Conservation (phyloP, 2,113 vertebrate species). For the Macquaria australasica region DNA sequence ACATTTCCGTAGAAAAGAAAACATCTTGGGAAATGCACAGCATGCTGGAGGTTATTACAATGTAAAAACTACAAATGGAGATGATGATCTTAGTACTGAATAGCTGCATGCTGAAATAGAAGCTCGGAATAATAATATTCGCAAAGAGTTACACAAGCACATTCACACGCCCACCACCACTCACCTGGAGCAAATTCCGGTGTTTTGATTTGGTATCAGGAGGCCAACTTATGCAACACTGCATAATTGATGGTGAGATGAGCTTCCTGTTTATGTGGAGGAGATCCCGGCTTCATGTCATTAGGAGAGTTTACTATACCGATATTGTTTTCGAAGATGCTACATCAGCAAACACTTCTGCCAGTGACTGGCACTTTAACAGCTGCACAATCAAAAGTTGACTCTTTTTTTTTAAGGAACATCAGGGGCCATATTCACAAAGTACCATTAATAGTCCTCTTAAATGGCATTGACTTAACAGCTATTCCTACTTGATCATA, state of each 20-base stretch:
- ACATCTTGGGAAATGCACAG: background rate
- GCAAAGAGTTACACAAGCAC: constrained; percentile 32
- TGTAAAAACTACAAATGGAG: background rate
- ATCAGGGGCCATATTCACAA: background rate
- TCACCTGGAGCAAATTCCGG: constrained; percentile 51
- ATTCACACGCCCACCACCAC: constrained; percentile 49
- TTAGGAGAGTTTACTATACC: constrained; percentile 27
- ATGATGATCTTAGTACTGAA: background rate
- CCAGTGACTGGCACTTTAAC: background rate
- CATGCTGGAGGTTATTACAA: background rate
- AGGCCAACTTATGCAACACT: constrained; percentile 43
- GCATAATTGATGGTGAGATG: constrained; percentile 66
- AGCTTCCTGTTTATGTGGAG: constrained; percentile 61
- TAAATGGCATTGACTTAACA: constrained; percentile 23
- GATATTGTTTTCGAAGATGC: constrained; percentile 17
- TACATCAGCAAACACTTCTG: constrained; percentile 18
- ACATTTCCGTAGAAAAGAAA: background rate
- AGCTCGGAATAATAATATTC: constrained; percentile 27
- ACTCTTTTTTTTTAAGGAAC: background rate
- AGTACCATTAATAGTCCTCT: background rate
- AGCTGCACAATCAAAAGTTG: background rate
- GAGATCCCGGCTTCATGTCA: constrained; percentile 31
- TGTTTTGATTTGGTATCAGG: constrained; percentile 34
- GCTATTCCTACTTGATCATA: background rate
- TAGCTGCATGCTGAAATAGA: constrained; percentile 21